Evolutionary conservation across 1,140 invertebrate genomes (phyloP).

Genomic region (Drosophila rufa): DNA sequence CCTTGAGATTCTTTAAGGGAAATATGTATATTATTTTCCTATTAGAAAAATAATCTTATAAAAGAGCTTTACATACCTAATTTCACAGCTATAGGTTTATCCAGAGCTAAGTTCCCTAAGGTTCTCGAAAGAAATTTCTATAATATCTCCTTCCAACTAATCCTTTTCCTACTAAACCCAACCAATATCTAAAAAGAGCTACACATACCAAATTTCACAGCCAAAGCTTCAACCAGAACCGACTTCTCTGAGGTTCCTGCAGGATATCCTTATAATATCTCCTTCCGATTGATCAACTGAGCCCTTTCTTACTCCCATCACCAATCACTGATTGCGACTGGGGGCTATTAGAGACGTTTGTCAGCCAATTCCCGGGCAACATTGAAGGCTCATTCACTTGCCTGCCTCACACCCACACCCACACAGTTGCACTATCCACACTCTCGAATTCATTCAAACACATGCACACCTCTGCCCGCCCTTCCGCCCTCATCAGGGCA

Average conservation of each 20-base stretch:
- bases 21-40: neutral
- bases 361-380: conserved; percentile 44
- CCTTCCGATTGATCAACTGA: neutral
- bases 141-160: neutral
- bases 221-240: too few relatives aligned
- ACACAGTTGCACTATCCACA: conserved; percentile 22
- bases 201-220: neutral
- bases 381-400: conserved; percentile 59
- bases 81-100: neutral
- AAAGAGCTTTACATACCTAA: neutral
- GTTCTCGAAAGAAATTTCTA: neutral
- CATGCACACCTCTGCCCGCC: conserved; percentile 7
- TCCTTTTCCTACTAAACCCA: neutral
- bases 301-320: conserved; percentile 11
- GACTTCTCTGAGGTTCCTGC: neutral
- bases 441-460: conserved; percentile 19
- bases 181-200: neutral
- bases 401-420: conserved; percentile 22
- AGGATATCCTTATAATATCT: neutral
- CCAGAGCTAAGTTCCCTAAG: neutral
- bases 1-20: neutral
- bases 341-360: conserved; percentile 46
- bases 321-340: conserved; percentile 33
- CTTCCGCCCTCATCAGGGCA: conserved; percentile 34
- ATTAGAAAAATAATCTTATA: neutral